Evolutionary conservation across 2,888 invertebrate species (phyloP), one percentile per base, ranked within the genome.

Genomic region (Pandemis corylana): DNA sequence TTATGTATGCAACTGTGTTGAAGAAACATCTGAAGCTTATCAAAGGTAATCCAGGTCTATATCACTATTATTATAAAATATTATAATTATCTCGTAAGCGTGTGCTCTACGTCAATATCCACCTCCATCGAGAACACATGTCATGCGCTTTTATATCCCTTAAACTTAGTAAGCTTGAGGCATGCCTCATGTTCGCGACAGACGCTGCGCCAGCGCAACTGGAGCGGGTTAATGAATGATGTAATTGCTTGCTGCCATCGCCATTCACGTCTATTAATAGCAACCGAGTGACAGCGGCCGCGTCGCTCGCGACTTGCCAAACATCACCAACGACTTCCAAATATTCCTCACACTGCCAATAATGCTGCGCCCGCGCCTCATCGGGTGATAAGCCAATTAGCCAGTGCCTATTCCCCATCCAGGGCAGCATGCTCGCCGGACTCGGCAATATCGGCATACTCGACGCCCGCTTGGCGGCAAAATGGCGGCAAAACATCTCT

Each of bases 191-290:
- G 59, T 51, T 15, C n/a, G 51, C 51, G 51, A 7, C 20, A 59
- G 20, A 20, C n/a, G 64, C 20, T 20, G 46, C 13, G 64, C 20
- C 20, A 28, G 46, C 20, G 56, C 20, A 46, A 53, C 73, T 73
- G 73, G 73, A 73, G 68, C 74, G 65, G 65, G 65, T 74, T 70
- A 79, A 82, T 85, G 85, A 85, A 87, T 88, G 86, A 87, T 88
- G 88, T 88, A 88, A 89, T 88, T 87, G 87, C 82, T 81, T 80
- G 80, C 82, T 81, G 80, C 79, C 79, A 83, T 80, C 79, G 80
- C 86, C 87, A 89, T 89, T 89, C 88, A 87, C 79, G 78, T 79
- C 85, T 89, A 89, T 87, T 84, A 84, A 85, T 89, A 89, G 77
- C 76, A 74, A 76, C 70, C 65, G 77, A 69, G 80, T 77, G 80